Percentiles rank a stretch among this genome's conserved stretches.
These are phyloP conservation scores for Pelodiscus sinensis DNA, from an alignment of 2,113 vertebrate species.

Conservation along the genomic window DNA sequence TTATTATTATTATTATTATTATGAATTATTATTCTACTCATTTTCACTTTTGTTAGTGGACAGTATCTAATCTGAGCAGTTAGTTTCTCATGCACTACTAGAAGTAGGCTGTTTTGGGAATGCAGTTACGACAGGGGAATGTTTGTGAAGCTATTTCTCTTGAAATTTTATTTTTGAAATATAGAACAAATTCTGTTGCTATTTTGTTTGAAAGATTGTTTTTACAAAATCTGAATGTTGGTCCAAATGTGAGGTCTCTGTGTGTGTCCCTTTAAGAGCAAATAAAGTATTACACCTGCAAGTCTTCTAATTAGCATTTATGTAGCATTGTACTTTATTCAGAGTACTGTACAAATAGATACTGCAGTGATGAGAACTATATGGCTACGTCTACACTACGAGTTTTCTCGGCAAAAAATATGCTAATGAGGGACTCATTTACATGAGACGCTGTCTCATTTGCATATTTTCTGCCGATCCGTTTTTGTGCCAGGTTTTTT, in stretches of 20 bases:
- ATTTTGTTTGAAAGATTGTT: conserved; percentile 64
- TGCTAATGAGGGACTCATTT: too few species aligned
- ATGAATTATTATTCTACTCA: too few species aligned
- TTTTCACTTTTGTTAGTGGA: neutral
- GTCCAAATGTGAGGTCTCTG: conserved; percentile 19
- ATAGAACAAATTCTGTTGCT: conserved; percentile 33
- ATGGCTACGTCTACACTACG: too few species aligned
- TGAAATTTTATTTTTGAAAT: conserved; percentile 57
- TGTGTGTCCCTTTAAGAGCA: conserved; percentile 52
- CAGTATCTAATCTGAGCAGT: conserved; percentile 16
- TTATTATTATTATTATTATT: too few species aligned
- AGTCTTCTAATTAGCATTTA: conserved; percentile 18
- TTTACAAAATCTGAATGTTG: conserved; percentile 46
- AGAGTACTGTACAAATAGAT: neutral
- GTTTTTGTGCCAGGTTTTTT: too few species aligned
- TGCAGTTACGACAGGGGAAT: conserved; percentile 38
- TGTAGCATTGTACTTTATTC: conserved; percentile 1
- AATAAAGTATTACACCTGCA: conserved; percentile 29
- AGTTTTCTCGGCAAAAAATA: too few species aligned
- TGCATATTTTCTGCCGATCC: too few species aligned
- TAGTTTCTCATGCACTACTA: neutral
- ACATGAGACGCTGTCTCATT: too few species aligned
- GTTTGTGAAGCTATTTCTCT: conserved; percentile 59
- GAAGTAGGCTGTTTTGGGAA: conserved; percentile 1
- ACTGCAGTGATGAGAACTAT: neutral